Evolutionary conservation across 92 coral and sea anemone species (phyloP), one percentile per base, ranked within the genome.

Genomic region (Plumapathes pennacea): DNA sequence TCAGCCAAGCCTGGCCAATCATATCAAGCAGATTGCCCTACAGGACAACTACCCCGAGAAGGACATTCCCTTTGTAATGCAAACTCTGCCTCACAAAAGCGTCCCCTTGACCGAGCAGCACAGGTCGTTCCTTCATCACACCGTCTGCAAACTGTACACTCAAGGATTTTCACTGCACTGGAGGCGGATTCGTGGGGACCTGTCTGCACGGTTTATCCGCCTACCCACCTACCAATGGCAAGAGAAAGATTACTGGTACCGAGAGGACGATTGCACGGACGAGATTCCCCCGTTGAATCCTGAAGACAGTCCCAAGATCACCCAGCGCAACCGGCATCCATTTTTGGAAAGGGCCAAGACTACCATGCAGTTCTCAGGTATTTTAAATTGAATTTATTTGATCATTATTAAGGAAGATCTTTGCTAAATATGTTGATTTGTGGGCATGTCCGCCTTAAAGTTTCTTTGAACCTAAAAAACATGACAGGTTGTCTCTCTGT

Each of bases 221-320:
- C 67, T 66, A 23, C 95, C 81, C 10, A 61, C 73, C 46, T 90
- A 86, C 64, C 85, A 90, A 1, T 90, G 97, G 97, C 67, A 77
- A 36, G 85, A 90, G 25, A 77, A 23, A 36, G 69, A 68, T 25
- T 70, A 50, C 55, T 90, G 95, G 95, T 82, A 76, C 54, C 70
- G 85, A 33, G 77, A 76, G 21, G 43, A 28, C 4, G 46, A 56
- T 5, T 85, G 82, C 13, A 37, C 70, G 32, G 60, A 52, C 11
- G 52, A 38, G 29, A 51, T 64, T 0, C 43, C 33, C 2, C 72
- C 54, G 8, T 0, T 26, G 18, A 54, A 29, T 8, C 5, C 36
- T 10, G 38, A 28, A 4, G 21, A 22, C 21, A 48, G 25, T 19
- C 21, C 2, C 0, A 23, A 32, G 33, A 57, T n/a, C n/a, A n/a